These are phyloP conservation scores for Anniella stebbinsi DNA, from an alignment of 2,797 vertebrate species.

Conservation along the genomic window DNA sequence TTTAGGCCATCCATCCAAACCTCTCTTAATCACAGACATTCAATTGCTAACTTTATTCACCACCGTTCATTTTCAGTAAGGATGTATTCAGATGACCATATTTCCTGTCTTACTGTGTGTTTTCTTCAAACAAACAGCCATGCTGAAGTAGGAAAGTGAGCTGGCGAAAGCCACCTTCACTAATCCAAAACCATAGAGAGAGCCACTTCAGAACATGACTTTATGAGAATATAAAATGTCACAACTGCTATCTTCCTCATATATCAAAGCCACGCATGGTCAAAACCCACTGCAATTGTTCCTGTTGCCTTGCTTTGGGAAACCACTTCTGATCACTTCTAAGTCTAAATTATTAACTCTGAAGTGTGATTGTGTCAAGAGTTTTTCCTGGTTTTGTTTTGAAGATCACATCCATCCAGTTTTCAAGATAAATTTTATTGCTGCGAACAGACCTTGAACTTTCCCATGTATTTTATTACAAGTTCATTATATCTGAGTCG, in stretches of 20 bases:
- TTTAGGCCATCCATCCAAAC: too few relatives aligned
- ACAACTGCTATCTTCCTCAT: background rate
- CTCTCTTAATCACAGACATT: background rate
- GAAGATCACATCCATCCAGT: slow-evolving; percentile 30
- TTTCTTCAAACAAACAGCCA: background rate
- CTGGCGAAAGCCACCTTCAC: background rate
- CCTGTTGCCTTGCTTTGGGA: slow-evolving; percentile 53
- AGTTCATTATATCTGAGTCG: slow-evolving; percentile 27
- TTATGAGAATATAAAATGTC: slow-evolving; percentile 15
- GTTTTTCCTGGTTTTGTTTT: slow-evolving; percentile 20
- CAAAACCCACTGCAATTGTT: background rate
- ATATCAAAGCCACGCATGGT: background rate
- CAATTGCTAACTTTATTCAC: background rate
- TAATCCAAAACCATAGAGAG: background rate
- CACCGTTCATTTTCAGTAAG: background rate
- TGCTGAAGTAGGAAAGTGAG: background rate
- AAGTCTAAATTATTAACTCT: slow-evolving; percentile 29
- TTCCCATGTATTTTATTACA: slow-evolving; percentile 32
- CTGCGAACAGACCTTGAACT: slow-evolving; percentile 41
- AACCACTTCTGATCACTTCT: slow-evolving; percentile 32
- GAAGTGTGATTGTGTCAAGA: slow-evolving; percentile 31
- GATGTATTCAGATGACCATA: background rate
- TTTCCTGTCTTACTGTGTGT: background rate
- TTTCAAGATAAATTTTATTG: slow-evolving; percentile 42
- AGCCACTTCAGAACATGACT: background rate